phyloP scores from a whole-genome alignment of 2,113 vertebrate genomes.

The Callocephalon fimbriatum region DNA sequence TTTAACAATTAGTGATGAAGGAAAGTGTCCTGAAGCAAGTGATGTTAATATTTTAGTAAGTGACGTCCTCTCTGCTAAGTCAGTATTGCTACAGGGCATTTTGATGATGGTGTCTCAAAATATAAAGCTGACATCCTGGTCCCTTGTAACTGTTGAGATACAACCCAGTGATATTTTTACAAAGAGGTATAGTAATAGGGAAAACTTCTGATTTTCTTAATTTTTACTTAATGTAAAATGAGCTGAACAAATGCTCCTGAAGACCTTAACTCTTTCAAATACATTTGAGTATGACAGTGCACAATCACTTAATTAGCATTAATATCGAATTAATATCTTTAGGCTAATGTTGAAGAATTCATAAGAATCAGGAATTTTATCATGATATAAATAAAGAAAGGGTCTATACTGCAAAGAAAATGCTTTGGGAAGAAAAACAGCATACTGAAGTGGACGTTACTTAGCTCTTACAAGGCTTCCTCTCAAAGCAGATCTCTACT shows the following conservation, averaged over 20 bases:
- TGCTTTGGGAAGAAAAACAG: not conserved
- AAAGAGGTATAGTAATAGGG: not conserved
- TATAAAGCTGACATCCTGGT: not conserved
- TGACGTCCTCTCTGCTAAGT: not conserved
- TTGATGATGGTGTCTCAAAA: conserved; percentile 16
- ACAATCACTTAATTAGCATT: not conserved
- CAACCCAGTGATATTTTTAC: not conserved
- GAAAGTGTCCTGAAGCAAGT: conserved; percentile 24
- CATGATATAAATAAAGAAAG: not conserved
- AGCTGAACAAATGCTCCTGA: not conserved
- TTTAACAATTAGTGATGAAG: conserved; percentile 41
- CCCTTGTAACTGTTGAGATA: not conserved
- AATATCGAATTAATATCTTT: not conserved
- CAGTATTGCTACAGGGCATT: conserved; percentile 4
- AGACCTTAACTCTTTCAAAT: not conserved
- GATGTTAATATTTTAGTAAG: conserved; percentile 32
- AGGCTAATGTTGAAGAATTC: not conserved
- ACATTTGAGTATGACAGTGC: not conserved
- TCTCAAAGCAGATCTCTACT: conserved; percentile 8
- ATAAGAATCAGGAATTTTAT: not conserved
- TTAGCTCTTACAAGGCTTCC: not conserved
- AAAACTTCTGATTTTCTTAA: not conserved
- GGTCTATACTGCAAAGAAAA: not conserved
- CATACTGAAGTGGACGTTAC: not conserved
- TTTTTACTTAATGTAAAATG: not conserved